Evolutionary conservation across 2,888 invertebrate genomes (phyloP), one percentile per base, ranked within the genome.

Genomic region (Holacanthella duospinosa): DNA sequence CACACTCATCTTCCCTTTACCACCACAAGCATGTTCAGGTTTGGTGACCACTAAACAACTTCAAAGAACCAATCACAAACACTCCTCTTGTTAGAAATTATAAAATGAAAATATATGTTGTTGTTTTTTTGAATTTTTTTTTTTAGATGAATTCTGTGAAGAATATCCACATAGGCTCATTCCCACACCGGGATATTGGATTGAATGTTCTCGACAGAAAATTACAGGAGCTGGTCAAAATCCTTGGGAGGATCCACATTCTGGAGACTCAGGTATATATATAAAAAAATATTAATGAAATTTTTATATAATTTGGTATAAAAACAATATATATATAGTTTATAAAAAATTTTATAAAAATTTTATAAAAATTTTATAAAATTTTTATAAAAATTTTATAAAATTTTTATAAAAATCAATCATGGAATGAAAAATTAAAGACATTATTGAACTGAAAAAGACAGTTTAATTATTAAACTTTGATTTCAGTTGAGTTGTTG

Each of bases 1-100:
- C 70, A 93, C 93, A 48, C 85, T 93, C 75, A 93, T 93, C 77
- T 93, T 93, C 79, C 93, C 93, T 58, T 81, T 93, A 75, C 93
- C 93, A 67, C 92, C 93, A 28, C 93, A 93, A 78, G 93, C 93
- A 71, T 93, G 93, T 79, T 89, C 91, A 83, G 92, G 92, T 91
- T n/a, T 82, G 80, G 77, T 75, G 12, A 55, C 21, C 19, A 55
- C 2, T 36, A 48, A n/a, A n/a, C 48, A 48, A 21, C 21, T 21
- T 4, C 21, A 21, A 48, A 21, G 48, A n/a, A 9, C 48, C 48
- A 48, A 21, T 48, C 21, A 48, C 48, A 21, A 48, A 9, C 21
- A 48, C 6, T n/a, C 48, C n/a, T 21, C 21, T 48, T n/a, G n/a
- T n/a, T n/a, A n/a, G n/a, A n/a, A n/a, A n/a, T n/a, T n/a, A n/a